Evolutionary conservation across 2,888 invertebrate genomes (phyloP), one percentile per base, ranked within the genome.

Genomic region (Macrophya alboannulata): DNA sequence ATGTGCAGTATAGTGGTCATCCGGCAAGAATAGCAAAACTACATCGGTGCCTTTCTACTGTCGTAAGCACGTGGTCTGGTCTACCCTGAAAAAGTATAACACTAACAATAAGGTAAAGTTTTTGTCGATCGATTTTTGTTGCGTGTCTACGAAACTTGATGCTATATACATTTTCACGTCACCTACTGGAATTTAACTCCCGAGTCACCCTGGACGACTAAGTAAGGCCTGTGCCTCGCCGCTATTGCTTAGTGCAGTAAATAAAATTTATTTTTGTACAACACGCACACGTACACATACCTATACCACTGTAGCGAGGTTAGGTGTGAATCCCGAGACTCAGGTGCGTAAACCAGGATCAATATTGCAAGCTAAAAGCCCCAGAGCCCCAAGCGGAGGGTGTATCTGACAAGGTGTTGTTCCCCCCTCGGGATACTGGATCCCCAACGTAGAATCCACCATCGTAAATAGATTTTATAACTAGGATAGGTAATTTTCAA

Each of bases 331-430:
- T 74, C 72, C 45, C 48, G 31, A 45, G 65, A 85, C 88, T 87
- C 87, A 89, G 89, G 89, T 90, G 90, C 89, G 90, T 90, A 84
- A 88, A 87, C 87, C 55, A 43, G 87, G 90, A 90, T 90, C 91
- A 90, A 91, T 91, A 91, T 87, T 90, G 90, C 89, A 90, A 89
- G 87, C 88, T 86, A 87, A 51, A 81, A 31, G 31, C 77, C 77
- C 77, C 55, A 55, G 77, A 48, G 77, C 51, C 77, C 37, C 51
- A 55, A 55, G 17, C 37, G 21, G 43, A 55, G 48, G 51, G 77
- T 55, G 77, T 55, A 43, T 77, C 51, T 55, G 51, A 31, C 77
- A 55, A 55, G 48, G 77, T 77, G 72, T 45, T 74, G 43, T 9
- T 74, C 43, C 37, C 31, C 68, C 68, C 37, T 37, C 68, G 68